Evolutionary conservation across 2,888 invertebrate genomes (phyloP), one percentile per base, ranked within the genome.

Genomic region (Clostera curtula): DNA sequence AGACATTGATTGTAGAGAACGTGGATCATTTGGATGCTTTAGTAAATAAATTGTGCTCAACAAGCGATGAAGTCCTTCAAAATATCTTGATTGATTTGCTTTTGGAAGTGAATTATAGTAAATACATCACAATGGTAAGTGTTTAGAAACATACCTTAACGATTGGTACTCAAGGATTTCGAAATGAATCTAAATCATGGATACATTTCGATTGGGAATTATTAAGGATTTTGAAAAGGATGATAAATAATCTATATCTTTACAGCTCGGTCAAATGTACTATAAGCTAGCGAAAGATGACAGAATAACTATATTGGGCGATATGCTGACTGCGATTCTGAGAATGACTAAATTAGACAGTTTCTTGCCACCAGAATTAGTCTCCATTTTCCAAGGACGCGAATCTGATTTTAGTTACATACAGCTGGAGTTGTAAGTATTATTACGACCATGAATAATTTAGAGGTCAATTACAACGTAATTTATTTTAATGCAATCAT

Each of bases 91-190:
- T 75, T 29, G 74, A 73, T 25, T 33, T 87, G 3, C 30, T 86
- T 19, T 55, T 74, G 25, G 77, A 87, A 50, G 52, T 87, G 2
- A 71, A 88, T 47, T 74, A 85, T 34, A 69, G 58, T n/a, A 86
- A 85, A 48, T 76, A 85, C 44, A 37, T 87, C 27, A 74, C 68
- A 36, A 84, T 86, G 84, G 85, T 86, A 38, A 67, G 75, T 11
- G 2, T 27, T 12, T 24, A 12, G 13, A 15, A 5, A 15, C 8
- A 12, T 22, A 22, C 6, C 3, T 22, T 7, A 5, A 9, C 7
- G 1, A 13, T 9, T 9, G 1, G 11, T 7, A 5, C n/a, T n/a
- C 10, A 7, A 24, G 4, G 12, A 24, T 16, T 43, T 30, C 24
- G 28, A n/a, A n/a, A n/a, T n/a, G n/a, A n/a, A n/a, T n/a, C n/a